These are phyloP conservation scores for Ylistrum balloti DNA, from an alignment of 1,140 invertebrate species.

Conservation along the genomic window DNA sequence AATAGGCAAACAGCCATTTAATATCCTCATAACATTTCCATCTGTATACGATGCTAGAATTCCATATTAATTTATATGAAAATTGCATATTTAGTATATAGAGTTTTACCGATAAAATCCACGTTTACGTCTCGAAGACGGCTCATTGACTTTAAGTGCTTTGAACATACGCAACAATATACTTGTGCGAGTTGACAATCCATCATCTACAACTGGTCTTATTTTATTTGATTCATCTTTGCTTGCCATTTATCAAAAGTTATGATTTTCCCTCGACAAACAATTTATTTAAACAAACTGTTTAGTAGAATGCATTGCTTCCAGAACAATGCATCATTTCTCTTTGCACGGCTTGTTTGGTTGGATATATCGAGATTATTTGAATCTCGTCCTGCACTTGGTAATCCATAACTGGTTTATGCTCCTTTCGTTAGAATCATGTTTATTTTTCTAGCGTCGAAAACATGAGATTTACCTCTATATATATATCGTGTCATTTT, in stretches of 20 bases:
- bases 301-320: background rate
- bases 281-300: background rate
- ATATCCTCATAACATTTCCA: background rate
- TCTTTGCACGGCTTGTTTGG: too few relatives aligned
- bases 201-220: background rate
- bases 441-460: background rate
- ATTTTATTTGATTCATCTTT: background rate
- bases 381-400: too few relatives aligned
- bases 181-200: background rate
- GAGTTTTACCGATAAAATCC: background rate
- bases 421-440: too few relatives aligned
- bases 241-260: background rate
- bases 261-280: background rate
- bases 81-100: background rate
- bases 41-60: background rate
- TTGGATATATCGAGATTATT: too few relatives aligned
- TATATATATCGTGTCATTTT: background rate
- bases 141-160: background rate
- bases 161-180: background rate
- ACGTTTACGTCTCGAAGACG: background rate
- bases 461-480: background rate
- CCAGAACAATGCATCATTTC: background rate
- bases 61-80: background rate
- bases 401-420: too few relatives aligned
- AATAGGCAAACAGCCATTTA: background rate